phyloP scores from a whole-genome alignment of 2,797 vertebrate species.

The Toxotes lorentzi region DNA sequence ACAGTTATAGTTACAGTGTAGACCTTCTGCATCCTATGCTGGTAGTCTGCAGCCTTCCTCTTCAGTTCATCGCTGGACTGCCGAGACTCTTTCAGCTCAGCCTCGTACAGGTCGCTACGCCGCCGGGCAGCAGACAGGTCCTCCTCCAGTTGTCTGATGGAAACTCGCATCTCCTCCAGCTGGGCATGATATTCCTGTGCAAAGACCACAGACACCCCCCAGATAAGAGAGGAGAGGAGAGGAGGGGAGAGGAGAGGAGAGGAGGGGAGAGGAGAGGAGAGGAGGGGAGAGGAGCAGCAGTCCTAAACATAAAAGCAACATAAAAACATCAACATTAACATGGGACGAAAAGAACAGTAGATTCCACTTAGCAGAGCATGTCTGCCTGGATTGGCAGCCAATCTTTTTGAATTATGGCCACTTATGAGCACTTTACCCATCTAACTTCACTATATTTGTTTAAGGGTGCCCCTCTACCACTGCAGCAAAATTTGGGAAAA shows the following conservation, averaged over 20 bases:
- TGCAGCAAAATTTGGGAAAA: not conserved
- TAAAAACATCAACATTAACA: not conserved
- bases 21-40: conserved; percentile 96
- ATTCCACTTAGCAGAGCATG: conserved; percentile 3
- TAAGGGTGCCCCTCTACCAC: not conserved
- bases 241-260: not conserved
- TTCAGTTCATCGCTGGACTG: conserved; percentile 95
- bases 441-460: conserved; percentile 20
- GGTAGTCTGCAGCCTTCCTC: conserved; percentile 94
- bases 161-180: conserved; percentile 96
- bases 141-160: conserved; percentile 97
- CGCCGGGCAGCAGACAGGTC: conserved; percentile 96
- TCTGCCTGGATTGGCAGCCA: not conserved
- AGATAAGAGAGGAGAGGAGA: conserved; percentile 8
- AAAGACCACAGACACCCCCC: not conserved
- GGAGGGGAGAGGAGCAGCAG: not conserved
- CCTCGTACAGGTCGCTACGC: conserved; percentile 96
- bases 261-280: conserved; percentile 8
- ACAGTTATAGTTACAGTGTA: conserved; percentile 21
- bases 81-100: conserved; percentile 95
- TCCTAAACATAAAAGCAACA: not conserved
- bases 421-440: conserved; percentile 1
- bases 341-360: not conserved
- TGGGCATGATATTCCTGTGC: conserved; percentile 97
- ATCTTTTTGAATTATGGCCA: conserved; percentile 5